These are phyloP conservation scores for Otus scops DNA, from an alignment of 2,797 vertebrate genomes.

Conservation along the genomic window DNA sequence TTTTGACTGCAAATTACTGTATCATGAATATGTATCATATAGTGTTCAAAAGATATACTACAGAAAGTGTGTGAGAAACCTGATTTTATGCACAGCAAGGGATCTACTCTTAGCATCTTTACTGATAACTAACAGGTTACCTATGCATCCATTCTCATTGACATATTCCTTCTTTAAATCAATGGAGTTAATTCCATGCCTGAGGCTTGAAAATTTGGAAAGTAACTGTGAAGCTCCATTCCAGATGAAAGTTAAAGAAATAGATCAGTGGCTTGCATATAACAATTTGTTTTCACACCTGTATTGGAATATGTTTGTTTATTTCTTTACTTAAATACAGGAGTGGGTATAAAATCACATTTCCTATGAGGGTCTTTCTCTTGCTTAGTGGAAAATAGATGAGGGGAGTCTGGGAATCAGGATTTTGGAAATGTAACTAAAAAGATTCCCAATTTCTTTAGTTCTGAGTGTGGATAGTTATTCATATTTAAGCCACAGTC, in stretches of 20 bases:
- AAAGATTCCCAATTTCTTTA: neutral
- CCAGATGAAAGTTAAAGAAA: neutral
- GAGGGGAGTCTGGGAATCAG: neutral
- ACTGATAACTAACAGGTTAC: neutral
- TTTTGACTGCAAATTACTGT: neutral
- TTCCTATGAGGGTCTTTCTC: neutral
- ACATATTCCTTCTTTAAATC: neutral
- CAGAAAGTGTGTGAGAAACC: neutral
- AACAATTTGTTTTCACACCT: neutral
- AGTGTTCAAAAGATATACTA: neutral
- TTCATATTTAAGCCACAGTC: neutral
- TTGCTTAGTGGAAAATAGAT: neutral
- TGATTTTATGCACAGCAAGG: neutral
- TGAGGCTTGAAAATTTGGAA: neutral
- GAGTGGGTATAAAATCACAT: neutral
- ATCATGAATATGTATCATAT: neutral
- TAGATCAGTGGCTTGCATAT: neutral
- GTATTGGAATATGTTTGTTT: neutral
- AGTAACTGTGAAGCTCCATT: neutral
- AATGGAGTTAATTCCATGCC: neutral
- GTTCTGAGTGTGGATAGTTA: neutral
- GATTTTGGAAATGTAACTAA: neutral
- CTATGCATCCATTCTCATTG: neutral
- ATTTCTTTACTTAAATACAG: neutral
- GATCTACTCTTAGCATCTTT: neutral